Evolutionary conservation across 2,888 invertebrate species (phyloP).

Genomic region (Cantharis flavilabris): DNA sequence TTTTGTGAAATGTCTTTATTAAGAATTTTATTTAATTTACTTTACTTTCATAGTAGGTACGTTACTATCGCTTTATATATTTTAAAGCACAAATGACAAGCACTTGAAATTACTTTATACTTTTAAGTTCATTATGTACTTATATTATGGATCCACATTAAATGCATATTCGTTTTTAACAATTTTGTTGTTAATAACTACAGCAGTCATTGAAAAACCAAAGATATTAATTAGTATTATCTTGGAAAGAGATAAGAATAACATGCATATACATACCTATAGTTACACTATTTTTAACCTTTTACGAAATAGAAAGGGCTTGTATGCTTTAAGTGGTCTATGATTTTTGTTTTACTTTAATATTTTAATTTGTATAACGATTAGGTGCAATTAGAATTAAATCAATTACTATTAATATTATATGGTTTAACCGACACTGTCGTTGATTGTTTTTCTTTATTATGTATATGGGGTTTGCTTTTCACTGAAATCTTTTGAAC

Average conservation of each 20-base stretch:
- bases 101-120: not conserved
- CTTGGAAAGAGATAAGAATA: not conserved
- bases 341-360: no score
- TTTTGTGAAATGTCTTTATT: not conserved
- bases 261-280: no score
- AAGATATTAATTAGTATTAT: not conserved
- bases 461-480: no score
- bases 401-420: no score
- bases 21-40: not conserved
- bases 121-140: not conserved
- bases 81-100: not conserved
- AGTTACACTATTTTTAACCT: no score
- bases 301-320: no score
- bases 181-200: not conserved
- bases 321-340: no score
- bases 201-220: not conserved
- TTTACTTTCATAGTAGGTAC: not conserved
- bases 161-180: not conserved
- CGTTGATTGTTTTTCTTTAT: no score
- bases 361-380: no score
- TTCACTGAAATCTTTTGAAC: no score
- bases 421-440: no score
- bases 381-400: no score
- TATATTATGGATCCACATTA: not conserved
- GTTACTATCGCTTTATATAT: not conserved